These are phyloP conservation scores for Pterocles gutturalis DNA, from an alignment of 2,113 vertebrate genomes.

Conservation along the genomic window DNA sequence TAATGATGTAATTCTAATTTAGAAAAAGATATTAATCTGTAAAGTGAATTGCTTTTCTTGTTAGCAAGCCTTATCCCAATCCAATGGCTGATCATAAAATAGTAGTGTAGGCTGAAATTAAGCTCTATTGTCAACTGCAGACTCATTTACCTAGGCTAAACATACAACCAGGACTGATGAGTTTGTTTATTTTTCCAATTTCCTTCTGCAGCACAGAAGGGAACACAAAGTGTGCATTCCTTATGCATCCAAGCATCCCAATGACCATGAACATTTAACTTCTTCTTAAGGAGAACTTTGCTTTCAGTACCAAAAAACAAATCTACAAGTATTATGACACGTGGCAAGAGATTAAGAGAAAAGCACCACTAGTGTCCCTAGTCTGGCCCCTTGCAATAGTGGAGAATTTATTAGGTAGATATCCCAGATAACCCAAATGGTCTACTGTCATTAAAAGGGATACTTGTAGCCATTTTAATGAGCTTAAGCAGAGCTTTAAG, in stretches of 20 bases:
- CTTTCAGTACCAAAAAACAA: neutral
- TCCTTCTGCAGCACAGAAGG: neutral
- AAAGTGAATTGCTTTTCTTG: neutral
- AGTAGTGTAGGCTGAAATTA: neutral
- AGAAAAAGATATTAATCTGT: neutral
- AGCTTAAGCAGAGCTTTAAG: neutral
- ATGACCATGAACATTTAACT: neutral
- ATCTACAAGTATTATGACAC: neutral
- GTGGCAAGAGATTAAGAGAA: neutral
- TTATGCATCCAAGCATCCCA: neutral
- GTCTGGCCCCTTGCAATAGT: neutral
- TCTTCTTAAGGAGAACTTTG: neutral
- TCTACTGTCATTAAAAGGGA: neutral
- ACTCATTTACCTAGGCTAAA: neutral
- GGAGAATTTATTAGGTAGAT: neutral
- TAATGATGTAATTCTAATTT: neutral
- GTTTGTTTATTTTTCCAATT: neutral
- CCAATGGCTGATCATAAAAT: neutral
- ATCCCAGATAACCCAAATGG: neutral
- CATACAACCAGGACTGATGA: neutral
- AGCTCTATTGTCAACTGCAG: neutral
- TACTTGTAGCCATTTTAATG: neutral
- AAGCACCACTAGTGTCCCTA: neutral
- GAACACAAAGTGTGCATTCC: neutral
- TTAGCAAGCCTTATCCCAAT: neutral